Percentiles rank a stretch among this genome's conserved stretches.
phyloP scores from a whole-genome alignment of 1,140 invertebrate genomes.

The Ylistrum balloti region DNA sequence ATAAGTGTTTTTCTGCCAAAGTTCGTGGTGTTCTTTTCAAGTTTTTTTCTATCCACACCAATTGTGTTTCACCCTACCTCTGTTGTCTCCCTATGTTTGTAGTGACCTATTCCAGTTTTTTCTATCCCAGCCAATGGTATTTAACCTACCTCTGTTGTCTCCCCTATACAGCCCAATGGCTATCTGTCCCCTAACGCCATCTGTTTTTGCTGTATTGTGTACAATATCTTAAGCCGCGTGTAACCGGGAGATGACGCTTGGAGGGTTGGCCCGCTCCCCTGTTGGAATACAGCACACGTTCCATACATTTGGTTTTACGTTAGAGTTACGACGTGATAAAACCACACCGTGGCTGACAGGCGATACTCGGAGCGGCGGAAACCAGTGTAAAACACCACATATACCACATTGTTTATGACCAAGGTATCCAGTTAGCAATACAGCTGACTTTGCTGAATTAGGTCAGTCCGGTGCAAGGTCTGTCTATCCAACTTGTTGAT shows the following conservation, averaged over 20 bases:
- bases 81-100: too few relatives aligned
- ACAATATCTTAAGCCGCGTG: background rate
- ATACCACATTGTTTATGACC: background rate
- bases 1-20: too few relatives aligned
- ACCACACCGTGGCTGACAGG: background rate
- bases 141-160: too few relatives aligned
- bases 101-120: too few relatives aligned
- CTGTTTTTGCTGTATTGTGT: background rate
- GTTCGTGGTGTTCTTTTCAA: too few relatives aligned
- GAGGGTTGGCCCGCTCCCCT: constrained; percentile 12
- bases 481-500: background rate
- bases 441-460: background rate
- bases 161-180: too few relatives aligned
- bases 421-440: background rate
- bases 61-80: too few relatives aligned
- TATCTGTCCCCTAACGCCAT: background rate
- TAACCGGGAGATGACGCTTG: constrained; percentile 6
- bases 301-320: background rate
- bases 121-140: too few relatives aligned
- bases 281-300: background rate
- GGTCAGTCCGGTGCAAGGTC: background rate
- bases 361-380: background rate
- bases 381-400: background rate
- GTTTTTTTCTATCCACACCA: too few relatives aligned
- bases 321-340: constrained; percentile 34